Conservation (phyloP, 1,140 invertebrate genomes). For the Halictus rubicundus region DNA sequence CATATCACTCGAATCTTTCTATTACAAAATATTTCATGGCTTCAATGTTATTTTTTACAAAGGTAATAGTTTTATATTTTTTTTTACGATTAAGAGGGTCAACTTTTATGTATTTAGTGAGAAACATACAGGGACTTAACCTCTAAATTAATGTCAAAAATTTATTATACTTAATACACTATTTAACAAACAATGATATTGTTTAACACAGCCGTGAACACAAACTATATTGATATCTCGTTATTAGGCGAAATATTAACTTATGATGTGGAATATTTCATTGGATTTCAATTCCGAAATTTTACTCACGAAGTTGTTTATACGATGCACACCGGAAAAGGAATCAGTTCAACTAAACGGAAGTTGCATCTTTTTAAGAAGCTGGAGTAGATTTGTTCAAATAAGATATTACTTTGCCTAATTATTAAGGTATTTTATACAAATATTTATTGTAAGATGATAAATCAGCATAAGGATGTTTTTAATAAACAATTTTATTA, state of each 20-base stretch:
- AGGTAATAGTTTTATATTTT: neutral
- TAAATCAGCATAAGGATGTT: neutral
- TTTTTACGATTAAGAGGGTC: neutral
- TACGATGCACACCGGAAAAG: constrained; percentile 62
- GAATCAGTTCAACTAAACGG: constrained; percentile 9
- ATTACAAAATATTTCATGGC: neutral
- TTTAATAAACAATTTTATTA: neutral
- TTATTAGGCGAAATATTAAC: neutral
- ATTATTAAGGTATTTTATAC: neutral
- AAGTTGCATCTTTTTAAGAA: neutral
- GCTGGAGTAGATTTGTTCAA: neutral
- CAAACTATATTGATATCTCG: constrained; percentile 5
- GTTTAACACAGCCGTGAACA: neutral
- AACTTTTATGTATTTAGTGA: neutral
- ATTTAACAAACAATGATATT: constrained; percentile 29
- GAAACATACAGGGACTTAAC: constrained; percentile 30
- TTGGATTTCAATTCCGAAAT: constrained; percentile 52
- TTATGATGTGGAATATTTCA: constrained; percentile 28
- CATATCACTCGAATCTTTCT: neutral
- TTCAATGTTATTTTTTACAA: neutral
- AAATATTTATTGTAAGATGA: neutral
- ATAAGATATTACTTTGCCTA: neutral
- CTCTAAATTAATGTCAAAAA: constrained; percentile 16
- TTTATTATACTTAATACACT: constrained; percentile 1
- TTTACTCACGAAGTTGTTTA: constrained; percentile 62